Evolutionary conservation across 2,888 invertebrate species (phyloP).

Genomic region (Unio delphinus): DNA sequence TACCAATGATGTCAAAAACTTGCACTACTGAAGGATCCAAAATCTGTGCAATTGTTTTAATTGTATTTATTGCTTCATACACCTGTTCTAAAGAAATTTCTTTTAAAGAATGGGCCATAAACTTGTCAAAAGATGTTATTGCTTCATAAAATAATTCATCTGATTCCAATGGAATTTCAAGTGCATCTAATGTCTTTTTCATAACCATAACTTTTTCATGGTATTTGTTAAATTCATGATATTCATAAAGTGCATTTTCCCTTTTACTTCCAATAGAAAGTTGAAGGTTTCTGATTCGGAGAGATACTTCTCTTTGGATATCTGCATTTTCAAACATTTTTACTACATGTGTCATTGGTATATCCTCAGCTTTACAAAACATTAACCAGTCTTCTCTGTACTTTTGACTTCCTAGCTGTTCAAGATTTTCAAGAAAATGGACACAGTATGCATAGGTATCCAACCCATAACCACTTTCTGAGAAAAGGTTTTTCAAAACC

Average conservation of each 20-base stretch:
- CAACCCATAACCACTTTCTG: not conserved
- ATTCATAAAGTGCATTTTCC: too few relatives aligned
- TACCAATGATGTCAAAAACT: slow-evolving; percentile 17
- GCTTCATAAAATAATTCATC: slow-evolving; percentile 13
- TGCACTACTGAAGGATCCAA: too few relatives aligned
- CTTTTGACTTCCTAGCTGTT: not conserved
- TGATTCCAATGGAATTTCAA: too few relatives aligned
- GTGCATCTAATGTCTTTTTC: too few relatives aligned
- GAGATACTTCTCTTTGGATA: too few relatives aligned
- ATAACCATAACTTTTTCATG: too few relatives aligned
- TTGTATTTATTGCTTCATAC: slow-evolving; percentile 10
- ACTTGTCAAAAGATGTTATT: slow-evolving; percentile 7
- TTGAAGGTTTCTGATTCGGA: too few relatives aligned
- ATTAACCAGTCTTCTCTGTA: slow-evolving; percentile 20
- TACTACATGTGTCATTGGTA: slow-evolving; percentile 7
- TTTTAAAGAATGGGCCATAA: slow-evolving; percentile 10
- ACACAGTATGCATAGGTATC: too few relatives aligned
- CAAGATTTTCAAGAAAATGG: not conserved
- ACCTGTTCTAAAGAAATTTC: too few relatives aligned
- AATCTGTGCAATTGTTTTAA: not conserved
- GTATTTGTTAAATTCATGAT: too few relatives aligned
- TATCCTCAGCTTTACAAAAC: slow-evolving; percentile 6
- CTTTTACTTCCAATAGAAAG: too few relatives aligned
- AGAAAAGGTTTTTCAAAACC: not conserved
- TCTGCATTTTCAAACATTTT: slow-evolving; percentile 4